Evolutionary conservation across 2,797 vertebrate species (phyloP).

Genomic region (Rallus crepitans): DNA sequence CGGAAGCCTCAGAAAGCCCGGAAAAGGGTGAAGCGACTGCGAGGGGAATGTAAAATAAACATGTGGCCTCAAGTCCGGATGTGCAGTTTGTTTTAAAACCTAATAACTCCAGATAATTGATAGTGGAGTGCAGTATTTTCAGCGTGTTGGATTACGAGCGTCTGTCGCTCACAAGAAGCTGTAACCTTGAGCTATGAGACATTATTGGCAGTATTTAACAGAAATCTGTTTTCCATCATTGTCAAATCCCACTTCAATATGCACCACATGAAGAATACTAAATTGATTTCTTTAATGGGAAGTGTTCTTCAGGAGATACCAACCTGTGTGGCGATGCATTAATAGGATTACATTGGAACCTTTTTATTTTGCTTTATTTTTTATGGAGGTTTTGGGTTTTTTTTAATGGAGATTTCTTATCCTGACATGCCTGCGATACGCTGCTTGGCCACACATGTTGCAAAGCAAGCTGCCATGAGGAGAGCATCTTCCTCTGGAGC

Average conservation of each 20-base stretch:
- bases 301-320: slow-evolving; percentile 73
- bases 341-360: slow-evolving; percentile 63
- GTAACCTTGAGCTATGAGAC: slow-evolving; percentile 85
- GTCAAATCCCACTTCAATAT: slow-evolving; percentile 86
- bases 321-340: slow-evolving; percentile 58
- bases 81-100: slow-evolving; percentile 48
- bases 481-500: neutral
- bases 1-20: neutral
- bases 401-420: neutral
- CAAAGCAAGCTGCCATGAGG: fast-evolving
- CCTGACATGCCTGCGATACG: neutral
- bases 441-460: neutral
- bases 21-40: neutral
- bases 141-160: slow-evolving; percentile 50
- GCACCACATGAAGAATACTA: slow-evolving; percentile 81
- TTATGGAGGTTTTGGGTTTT: neutral
- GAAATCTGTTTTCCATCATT: slow-evolving; percentile 87
- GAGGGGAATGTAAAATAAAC: neutral
- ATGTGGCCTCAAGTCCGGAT: slow-evolving; percentile 30
- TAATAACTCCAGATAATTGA: slow-evolving; percentile 63
- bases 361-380: slow-evolving; percentile 44
- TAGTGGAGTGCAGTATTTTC: slow-evolving; percentile 53
- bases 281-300: slow-evolving; percentile 91
- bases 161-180: slow-evolving; percentile 70
- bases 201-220: slow-evolving; percentile 83